Conservation (phyloP, 2,888 invertebrate species). For the Temnothorax unifasciatus region DNA sequence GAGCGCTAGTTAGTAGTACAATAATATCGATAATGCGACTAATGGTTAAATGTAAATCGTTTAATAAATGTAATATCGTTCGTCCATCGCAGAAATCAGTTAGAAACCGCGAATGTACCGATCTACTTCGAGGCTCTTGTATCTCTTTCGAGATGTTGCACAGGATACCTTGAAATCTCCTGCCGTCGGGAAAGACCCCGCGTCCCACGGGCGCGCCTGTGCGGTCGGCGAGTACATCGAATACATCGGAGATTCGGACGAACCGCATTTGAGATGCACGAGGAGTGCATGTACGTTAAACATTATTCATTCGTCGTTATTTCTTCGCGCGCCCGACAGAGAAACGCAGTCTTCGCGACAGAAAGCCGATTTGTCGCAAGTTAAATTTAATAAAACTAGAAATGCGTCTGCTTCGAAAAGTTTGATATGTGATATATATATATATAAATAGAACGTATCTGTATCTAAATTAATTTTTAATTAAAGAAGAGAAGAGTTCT, state of each 20-base stretch:
- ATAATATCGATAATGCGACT: constrained; percentile 81
- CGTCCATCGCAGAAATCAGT: constrained; percentile 79
- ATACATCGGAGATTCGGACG: background rate
- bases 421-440: background rate
- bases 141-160: constrained; percentile 39
- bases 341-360: background rate
- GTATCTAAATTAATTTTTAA: background rate
- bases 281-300: background rate
- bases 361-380: background rate
- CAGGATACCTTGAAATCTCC: constrained; percentile 44
- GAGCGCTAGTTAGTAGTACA: constrained; percentile 73
- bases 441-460: background rate
- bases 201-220: constrained; percentile 22
- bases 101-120: constrained; percentile 73
- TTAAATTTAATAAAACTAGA: background rate
- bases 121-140: constrained; percentile 53
- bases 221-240: constrained; percentile 3
- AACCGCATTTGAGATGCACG: background rate
- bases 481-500: background rate
- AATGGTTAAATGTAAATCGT: constrained; percentile 78
- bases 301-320: background rate
- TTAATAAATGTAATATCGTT: constrained; percentile 82
- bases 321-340: background rate
- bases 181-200: constrained; percentile 31
- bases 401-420: background rate